Evolutionary conservation across 2,888 invertebrate genomes (phyloP), one percentile per base, ranked within the genome.

Genomic region (Hyposoter didymator): DNA sequence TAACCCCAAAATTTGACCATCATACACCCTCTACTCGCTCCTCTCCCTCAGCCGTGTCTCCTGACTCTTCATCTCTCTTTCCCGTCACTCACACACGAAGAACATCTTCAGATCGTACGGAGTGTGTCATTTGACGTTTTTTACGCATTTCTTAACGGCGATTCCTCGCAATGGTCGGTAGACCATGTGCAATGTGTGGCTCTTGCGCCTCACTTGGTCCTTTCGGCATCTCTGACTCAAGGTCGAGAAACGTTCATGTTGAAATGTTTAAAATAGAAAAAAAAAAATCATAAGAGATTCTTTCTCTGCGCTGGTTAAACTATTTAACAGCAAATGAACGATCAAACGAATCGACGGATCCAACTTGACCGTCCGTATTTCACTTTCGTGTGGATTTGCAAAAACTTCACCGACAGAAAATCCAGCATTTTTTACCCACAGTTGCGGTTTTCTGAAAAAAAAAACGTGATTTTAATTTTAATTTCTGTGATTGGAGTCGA

Each of bases 1-100:
- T 55, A 64, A 82, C 76, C 75, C 64, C 39, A 52, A 78, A 62
- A 73, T 19, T 7, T 17, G 64, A 28, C 59, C 75, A 72, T 70
- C 66, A 59, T 70, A 66, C 43, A 55, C 72, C 22, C 49, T 12
- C n/a, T 17, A 55, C 72, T 39, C 49, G n/a, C n/a, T 17, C 17
- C 49, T n/a, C 28, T 49, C 45, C 62, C 45, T 67, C 43, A 43
- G 19, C 67, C 45, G 67, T 45, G 45, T 22, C 43, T 73, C 22
- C 19, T 73, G 22, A 35, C 64, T 76, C 49, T 76, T 49, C 39
- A 39, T 66, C 22, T 45, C 43, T 12, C 14, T n/a, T 28, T 17
- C 7, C n/a, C 43, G 8, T 17, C 22, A 39, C 32, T 12, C 28
- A 7, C 19, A 17, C 45, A 35, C 52, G 28, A 1, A 28, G 6